A percentile compares a stretch with the other conserved stretches of the same genome.
phyloP scores from a whole-genome alignment of 2,888 invertebrate genomes.

The Himalopsyche anomala region DNA sequence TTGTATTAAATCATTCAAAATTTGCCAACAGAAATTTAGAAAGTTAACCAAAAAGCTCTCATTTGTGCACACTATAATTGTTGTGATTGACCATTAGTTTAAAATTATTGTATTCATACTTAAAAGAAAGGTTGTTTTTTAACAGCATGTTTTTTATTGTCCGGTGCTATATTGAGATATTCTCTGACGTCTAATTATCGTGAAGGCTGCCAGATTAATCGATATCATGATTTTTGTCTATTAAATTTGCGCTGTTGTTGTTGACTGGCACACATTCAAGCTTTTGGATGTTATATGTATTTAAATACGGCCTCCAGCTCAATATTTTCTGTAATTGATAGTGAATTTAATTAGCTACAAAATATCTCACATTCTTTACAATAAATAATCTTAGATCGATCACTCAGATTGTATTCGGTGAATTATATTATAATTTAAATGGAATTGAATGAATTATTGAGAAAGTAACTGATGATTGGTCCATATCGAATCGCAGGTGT shows the following conservation, averaged over 20 bases:
- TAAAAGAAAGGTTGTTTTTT: neutral
- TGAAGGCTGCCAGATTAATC: slow-evolving; percentile 6
- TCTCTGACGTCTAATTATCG: slow-evolving; percentile 27
- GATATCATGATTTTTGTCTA: neutral
- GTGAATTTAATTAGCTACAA: neutral
- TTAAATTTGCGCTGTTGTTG: neutral
- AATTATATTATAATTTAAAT: no score
- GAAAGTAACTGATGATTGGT: no score
- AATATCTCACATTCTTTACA: neutral
- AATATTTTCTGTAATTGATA: neutral
- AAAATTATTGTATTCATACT: neutral
- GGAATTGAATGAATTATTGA: no score
- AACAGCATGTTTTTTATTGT: neutral
- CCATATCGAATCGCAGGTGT: no score
- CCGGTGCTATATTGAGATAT: slow-evolving; percentile 20
- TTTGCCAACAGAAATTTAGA: neutral
- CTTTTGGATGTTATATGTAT: neutral
- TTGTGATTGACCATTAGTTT: slow-evolving; percentile 31
- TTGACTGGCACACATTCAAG: neutral
- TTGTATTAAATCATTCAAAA: slow-evolving; percentile 2
- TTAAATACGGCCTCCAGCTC: neutral
- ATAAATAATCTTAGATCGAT: no score
- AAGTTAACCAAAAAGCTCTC: slow-evolving; percentile 8
- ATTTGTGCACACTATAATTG: neutral
- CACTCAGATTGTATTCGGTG: no score